These are phyloP conservation scores for Gymnosoma rotundatum DNA, from an alignment of 2,888 invertebrate species.

Conservation along the genomic window DNA sequence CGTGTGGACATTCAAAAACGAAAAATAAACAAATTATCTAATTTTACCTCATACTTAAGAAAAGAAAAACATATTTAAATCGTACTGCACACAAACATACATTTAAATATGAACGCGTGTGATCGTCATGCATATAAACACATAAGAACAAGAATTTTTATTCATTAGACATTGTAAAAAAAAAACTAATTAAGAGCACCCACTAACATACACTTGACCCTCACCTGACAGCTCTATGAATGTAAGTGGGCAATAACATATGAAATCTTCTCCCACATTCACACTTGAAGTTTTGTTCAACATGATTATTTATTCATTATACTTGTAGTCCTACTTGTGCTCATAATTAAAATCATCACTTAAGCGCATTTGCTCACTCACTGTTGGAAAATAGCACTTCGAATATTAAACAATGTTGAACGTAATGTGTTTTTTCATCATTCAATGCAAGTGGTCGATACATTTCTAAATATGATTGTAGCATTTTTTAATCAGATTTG, in stretches of 20 bases:
- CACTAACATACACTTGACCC: slow-evolving; percentile 55
- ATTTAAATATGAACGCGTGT: background rate
- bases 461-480: background rate
- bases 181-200: slow-evolving; percentile 30
- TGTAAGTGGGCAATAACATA: background rate
- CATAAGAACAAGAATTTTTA: background rate
- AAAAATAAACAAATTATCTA: slow-evolving; percentile 45
- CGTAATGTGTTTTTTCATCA: background rate
- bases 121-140: background rate
- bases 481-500: no score
- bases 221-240: slow-evolving; percentile 45
- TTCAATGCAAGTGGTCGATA: background rate
- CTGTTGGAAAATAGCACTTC: slow-evolving; percentile 22
- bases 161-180: background rate
- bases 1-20: slow-evolving; percentile 48
- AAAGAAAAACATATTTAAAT: slow-evolving; percentile 34
- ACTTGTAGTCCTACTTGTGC: slow-evolving; percentile 10
- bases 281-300: slow-evolving; percentile 28
- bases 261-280: slow-evolving; percentile 17
- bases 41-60: slow-evolving; percentile 46
- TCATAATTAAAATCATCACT: slow-evolving; percentile 47
- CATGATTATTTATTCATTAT: slow-evolving; percentile 32
- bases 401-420: slow-evolving; percentile 25
- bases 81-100: background rate
- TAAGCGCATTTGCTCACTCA: slow-evolving; percentile 27